Base-by-base conservation (phyloP, 2,797 vertebrate species). In the Rhinatrema bivittatum region DNA sequence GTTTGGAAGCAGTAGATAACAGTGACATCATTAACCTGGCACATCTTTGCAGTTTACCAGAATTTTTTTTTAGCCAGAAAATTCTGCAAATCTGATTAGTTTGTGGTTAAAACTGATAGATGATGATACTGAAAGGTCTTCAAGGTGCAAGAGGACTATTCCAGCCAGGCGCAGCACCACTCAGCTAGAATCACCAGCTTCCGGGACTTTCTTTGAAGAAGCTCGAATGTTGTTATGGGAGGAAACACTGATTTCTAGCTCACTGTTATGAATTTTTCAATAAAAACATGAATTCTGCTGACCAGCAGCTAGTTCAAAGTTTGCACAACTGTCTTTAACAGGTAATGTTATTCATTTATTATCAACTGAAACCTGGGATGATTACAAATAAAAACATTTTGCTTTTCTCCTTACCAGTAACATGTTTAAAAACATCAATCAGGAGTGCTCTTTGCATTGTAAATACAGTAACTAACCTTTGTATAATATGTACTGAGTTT, bases 161-260 rank as follows among this genome's bases (percentile, higher is more conserved):
- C 61, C 32, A 51, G 60, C 50, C 62, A 44, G 65, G 74, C 53
- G 62, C 62, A 72, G 65, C 68, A 63, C 68, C 69, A 32, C 67
- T 48, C 72, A 59, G 53, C 63, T 51, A 52, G 51, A 67, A 61
- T 62, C 58, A 68, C 66, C 65, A 40, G 31, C 46, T 30, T 43
- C 60, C 18, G 53, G n/a, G 55, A 68, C 32, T 48, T 43, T 60
- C n/a, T 43, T 47, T 42, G 37, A 42, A 43, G 52, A 60, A 60
- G 55, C 64, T 49, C 25, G 26, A 20, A 29, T 52, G 56, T 32
- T 39, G 36, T 43, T 29, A 54, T n/a, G n/a, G n/a, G n/a, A n/a
- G n/a, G n/a, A n/a, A n/a, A 49, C 62, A 50, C 46, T 3, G 11
- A 41, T 35, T 45, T 44, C 14, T 48, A 46, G 50, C 37, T 66